phyloP scores from a whole-genome alignment of 2,113 vertebrate species.

The Aspiorhynchus laticeps region DNA sequence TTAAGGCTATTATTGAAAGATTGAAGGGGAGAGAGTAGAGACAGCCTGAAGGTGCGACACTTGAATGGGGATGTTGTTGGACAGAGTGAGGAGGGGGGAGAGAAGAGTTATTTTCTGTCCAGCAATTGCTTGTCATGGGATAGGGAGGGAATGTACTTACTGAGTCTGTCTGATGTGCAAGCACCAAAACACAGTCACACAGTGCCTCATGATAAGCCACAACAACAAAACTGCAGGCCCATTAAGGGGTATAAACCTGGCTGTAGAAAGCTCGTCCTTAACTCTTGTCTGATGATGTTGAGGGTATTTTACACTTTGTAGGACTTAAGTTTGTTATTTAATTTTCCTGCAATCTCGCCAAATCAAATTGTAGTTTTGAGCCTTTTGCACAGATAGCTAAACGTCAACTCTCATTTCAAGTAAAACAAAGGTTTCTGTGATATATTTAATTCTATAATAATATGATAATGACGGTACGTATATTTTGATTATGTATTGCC shows the following conservation, averaged over 20 bases:
- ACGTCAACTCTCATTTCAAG: too few species aligned
- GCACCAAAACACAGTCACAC: slow-evolving; percentile 44
- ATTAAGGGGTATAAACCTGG: not conserved
- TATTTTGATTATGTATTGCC: too few species aligned
- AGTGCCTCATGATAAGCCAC: slow-evolving; percentile 31
- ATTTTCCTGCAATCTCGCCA: too few species aligned
- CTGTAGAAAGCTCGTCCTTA: not conserved
- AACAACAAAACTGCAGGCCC: slow-evolving; percentile 1
- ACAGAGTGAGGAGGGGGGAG: slow-evolving; percentile 55
- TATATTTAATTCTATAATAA: too few species aligned
- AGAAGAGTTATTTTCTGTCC: slow-evolving; percentile 55
- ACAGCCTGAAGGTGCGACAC: slow-evolving; percentile 73
- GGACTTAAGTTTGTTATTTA: not conserved
- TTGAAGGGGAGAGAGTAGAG: slow-evolving; percentile 40
- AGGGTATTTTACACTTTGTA: not conserved
- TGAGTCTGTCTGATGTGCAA: slow-evolving; percentile 74
- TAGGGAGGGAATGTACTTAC: slow-evolving; percentile 66
- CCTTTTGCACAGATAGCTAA: too few species aligned
- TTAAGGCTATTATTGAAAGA: slow-evolving; percentile 72
- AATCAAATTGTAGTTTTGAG: too few species aligned
- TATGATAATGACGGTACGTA: too few species aligned
- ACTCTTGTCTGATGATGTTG: not conserved
- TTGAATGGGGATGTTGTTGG: slow-evolving; percentile 79
- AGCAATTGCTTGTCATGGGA: slow-evolving; percentile 74
- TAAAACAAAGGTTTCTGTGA: too few species aligned